Base-by-base conservation (phyloP, 2,113 vertebrate species). In the Acinonyx jubatus region DNA sequence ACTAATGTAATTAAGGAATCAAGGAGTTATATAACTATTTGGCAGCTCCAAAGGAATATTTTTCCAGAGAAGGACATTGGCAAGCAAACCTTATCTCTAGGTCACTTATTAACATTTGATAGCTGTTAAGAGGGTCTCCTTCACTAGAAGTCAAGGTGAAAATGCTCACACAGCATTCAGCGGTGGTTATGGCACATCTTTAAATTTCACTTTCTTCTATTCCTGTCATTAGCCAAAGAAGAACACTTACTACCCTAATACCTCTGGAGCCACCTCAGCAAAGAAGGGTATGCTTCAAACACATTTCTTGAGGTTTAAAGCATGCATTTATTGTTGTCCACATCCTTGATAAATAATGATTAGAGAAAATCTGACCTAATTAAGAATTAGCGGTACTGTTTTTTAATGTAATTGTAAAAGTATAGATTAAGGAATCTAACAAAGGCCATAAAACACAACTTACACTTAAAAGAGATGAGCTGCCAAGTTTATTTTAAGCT, bases 261-360 rank as follows among this genome's bases (percentile, higher is more conserved):
- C 18, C 86, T 76, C 65, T 61, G 25, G 74, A 96, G 48, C 27
- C 45, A 90, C 21, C 6, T 94, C 69, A 96, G 84, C 25, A 81
- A 52, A 95, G 57, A 96, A 90, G 27, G 45, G 2, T 55, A 82
- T 63, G 19, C 31, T 94, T 96, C 83, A 96, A 93, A 97, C 33
- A 98, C 0, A 96, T 48, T 73, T 93, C n/a, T 68, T 86, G 66
- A 97, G n/a, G 5, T 66, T 89, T 97, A 89, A 95, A 91, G 68
- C 27, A 80, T 55, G 5, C 69, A 88, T 76, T 96, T 96, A 95
- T 4, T 79, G 50, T 16, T 97, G 29, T 92, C 50, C 15, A 95
- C 41, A 92, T 96, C 71, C 48, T 90, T 80, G 50, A 90, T 84
- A 96, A 92, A 95, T 91, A 91, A 88, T 65, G n/a, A 94, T 57